phyloP scores from a whole-genome alignment of 2,113 vertebrate genomes.

The Dipodomys spectabilis region DNA sequence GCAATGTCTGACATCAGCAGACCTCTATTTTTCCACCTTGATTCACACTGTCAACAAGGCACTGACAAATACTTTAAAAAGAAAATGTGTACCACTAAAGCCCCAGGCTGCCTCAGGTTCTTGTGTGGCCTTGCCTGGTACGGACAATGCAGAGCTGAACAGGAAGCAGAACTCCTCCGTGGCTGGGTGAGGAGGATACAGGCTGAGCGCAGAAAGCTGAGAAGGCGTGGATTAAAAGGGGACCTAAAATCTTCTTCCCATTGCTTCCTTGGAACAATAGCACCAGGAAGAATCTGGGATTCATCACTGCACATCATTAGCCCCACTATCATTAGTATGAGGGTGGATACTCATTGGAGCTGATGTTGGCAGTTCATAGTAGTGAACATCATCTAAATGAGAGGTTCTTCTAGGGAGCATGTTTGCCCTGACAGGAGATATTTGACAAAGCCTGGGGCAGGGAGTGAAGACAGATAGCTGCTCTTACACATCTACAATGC shows the following conservation, averaged over 20 bases:
- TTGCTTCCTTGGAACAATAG: background rate
- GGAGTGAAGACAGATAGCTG: background rate
- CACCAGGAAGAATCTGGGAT: background rate
- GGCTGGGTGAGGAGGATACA: background rate
- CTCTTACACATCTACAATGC: fast-evolving
- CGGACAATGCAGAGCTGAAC: too few species aligned
- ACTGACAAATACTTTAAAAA: conserved; percentile 43
- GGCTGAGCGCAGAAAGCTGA: background rate
- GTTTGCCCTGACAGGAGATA: background rate
- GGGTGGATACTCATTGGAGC: background rate
- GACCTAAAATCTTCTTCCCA: background rate
- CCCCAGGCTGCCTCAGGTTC: background rate
- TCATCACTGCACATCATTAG: background rate
- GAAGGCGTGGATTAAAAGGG: background rate
- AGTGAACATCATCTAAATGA: background rate
- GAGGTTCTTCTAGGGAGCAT: background rate
- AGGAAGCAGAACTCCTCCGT: background rate
- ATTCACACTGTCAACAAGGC: background rate
- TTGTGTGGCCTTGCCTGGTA: fast-evolving
- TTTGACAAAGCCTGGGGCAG: background rate
- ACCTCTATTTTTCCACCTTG: conserved; percentile 59
- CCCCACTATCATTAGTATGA: background rate
- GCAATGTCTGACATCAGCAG: conserved; percentile 44
- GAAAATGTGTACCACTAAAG: background rate
- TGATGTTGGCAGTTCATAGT: background rate